A percentile compares a stretch with the other conserved stretches of the same genome.
Evolutionary conservation across 2,113 vertebrate species (phyloP).

Genomic region (Forbesichthys agassizii): DNA sequence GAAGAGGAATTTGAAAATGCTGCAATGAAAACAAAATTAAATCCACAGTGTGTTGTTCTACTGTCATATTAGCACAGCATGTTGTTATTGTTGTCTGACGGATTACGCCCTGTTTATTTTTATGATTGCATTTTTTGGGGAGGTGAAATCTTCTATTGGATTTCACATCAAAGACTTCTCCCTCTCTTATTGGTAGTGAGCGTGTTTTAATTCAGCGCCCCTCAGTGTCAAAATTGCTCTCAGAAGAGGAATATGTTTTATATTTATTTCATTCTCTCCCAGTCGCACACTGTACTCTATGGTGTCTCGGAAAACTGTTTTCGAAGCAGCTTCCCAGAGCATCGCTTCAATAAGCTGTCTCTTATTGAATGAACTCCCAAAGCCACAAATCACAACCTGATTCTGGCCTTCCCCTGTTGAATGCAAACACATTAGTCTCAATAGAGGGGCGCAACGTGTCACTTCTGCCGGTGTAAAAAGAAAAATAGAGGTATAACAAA

Average conservation of each 20-base stretch:
- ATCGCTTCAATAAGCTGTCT: constrained; percentile 34
- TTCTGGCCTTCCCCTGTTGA: constrained; percentile 35
- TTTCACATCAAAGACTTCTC: constrained; percentile 41
- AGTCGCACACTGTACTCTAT: neutral
- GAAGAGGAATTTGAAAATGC: constrained; percentile 29
- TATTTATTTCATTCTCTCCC: constrained; percentile 35
- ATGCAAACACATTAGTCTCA: constrained; percentile 43
- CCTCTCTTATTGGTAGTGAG: constrained; percentile 24
- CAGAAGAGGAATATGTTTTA: constrained; percentile 51
- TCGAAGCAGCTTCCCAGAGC: constrained; percentile 20
- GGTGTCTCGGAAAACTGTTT: constrained; percentile 22
- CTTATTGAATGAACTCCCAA: constrained; percentile 35
- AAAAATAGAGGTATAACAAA: neutral
- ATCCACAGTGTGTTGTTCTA: constrained; percentile 20
- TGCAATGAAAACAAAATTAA: constrained; percentile 35
- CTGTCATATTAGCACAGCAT: constrained; percentile 26
- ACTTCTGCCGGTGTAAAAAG: neutral
- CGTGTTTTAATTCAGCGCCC: constrained; percentile 42
- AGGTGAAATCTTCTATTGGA: constrained; percentile 16
- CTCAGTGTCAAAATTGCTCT: constrained; percentile 54
- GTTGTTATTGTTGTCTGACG: constrained; percentile 35
- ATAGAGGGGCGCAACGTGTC: constrained; percentile 6
- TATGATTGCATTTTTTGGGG: constrained; percentile 25
- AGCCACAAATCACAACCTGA: constrained; percentile 40
- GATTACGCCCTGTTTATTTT: constrained; percentile 34